Evolutionary conservation across 1,140 invertebrate genomes (phyloP), one percentile per base, ranked within the genome.

Genomic region (Akabosia matsudoensis): DNA sequence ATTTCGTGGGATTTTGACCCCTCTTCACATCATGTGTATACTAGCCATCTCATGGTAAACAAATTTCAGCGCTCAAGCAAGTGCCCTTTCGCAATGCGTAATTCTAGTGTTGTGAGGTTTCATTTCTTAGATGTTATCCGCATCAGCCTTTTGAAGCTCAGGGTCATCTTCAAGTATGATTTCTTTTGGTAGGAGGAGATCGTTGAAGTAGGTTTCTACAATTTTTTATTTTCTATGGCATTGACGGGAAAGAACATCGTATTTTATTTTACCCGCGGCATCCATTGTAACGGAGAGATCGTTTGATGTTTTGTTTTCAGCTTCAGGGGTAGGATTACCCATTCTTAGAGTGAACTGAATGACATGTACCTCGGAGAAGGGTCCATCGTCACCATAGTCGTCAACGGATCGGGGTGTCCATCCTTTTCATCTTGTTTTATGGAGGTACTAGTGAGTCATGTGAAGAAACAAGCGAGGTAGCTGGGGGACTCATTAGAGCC

Each of bases 171-270:
- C 94, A 45, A 92, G 90, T 24, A 94, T 88, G 0, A 98, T 92
- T 86, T 97, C 94, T n/a, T 94, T 91, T 10, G 97, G 96, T n/a
- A n/a, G n/a, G 33, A 99, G 86, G 0, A 99, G 86, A 84, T 99
- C 97, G 75, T 91, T 92, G 74, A 97, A 89, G 84, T 98, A 98
- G 0, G 96, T 95, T 85, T 98, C 98, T 0, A 99, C 92, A 77
- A 98, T 93, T 91, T 98, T 99, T 84, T 99, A 96, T 85, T 97
- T 97, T 18, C 90, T 88, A 85, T 98, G 96, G 0, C 97, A 97
- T 84, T 99, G 95, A 70, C 94, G 88, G 1, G 96, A 96, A 70
- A 99, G 91, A 1, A 94, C 90, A 85, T 99, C 97, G 85, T 98
- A 99, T 86, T 99, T 99, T 0, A 99, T 92, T 87, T 97, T 97